Evolutionary conservation across 2,113 vertebrate species (phyloP).

Genomic region (Rhadina sibilatrix): DNA sequence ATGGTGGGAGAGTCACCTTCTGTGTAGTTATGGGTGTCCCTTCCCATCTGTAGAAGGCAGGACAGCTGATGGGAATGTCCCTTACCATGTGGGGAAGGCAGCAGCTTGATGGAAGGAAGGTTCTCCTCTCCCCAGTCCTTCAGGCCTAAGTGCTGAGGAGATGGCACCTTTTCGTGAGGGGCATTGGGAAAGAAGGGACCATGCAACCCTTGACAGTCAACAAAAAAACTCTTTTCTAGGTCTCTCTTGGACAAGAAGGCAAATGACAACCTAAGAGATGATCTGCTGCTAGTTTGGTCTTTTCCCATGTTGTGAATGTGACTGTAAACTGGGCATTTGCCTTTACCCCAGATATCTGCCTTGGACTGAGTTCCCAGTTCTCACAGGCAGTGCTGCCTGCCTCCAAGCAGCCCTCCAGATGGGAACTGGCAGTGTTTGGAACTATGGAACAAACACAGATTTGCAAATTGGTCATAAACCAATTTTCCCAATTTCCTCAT

Average conservation of each 20-base stretch:
- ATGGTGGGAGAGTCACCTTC: background rate
- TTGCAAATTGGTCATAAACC: background rate
- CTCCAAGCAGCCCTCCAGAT: background rate
- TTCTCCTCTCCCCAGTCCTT: background rate
- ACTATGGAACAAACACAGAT: background rate
- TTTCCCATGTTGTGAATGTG: background rate
- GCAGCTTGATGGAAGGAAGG: background rate
- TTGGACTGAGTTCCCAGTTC: background rate
- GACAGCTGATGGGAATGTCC: background rate
- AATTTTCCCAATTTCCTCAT: background rate
- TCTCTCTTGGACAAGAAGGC: background rate
- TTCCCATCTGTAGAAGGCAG: background rate
- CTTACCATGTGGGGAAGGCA: background rate
- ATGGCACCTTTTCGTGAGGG: background rate
- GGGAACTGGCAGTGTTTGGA: background rate
- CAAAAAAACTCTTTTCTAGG: background rate
- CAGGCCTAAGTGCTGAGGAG: background rate
- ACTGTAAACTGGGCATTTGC: background rate
- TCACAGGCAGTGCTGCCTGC: background rate
- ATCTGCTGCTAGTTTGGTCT: background rate
- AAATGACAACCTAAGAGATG: background rate
- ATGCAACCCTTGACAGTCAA: background rate
- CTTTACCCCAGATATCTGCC: background rate
- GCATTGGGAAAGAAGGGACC: background rate
- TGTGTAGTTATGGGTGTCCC: fast-evolving